Conservation (phyloP, 1,140 invertebrate genomes). For the Aethina tumida region DNA sequence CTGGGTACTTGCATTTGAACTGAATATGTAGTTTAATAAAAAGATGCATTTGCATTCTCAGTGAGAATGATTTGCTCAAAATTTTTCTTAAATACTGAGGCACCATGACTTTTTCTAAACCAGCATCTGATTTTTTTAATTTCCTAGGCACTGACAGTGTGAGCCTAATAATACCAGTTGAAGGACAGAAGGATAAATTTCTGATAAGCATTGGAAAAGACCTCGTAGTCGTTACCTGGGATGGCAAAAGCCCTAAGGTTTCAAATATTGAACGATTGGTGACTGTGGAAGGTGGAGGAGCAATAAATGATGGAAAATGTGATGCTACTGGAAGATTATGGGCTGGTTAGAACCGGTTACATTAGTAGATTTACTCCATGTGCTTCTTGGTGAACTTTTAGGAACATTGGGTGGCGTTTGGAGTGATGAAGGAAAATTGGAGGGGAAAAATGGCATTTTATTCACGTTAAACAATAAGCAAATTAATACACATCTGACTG, state of each 20-base stretch:
- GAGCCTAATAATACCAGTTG: constrained; percentile 52
- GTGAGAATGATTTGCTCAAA: no score
- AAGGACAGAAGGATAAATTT: constrained; percentile 47
- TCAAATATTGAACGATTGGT: constrained; percentile 18
- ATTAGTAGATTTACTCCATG: neutral
- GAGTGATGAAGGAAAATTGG: constrained; percentile 11
- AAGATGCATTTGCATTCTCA: no score
- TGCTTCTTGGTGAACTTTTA: no score
- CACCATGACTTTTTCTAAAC: no score
- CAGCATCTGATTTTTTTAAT: no score
- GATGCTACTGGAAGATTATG: constrained; percentile 68
- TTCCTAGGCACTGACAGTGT: no score
- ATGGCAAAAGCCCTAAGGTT: constrained; percentile 36
- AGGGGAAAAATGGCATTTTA: constrained; percentile 14
- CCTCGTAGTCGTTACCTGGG: constrained; percentile 55
- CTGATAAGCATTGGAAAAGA: constrained; percentile 49
- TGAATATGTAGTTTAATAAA: no score
- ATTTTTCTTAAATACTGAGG: no score
- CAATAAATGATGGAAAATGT: constrained; percentile 80
- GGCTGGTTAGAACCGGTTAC: constrained; percentile 20
- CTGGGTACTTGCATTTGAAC: no score
- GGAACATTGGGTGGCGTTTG: constrained; percentile 19
- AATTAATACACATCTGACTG: constrained; percentile 26
- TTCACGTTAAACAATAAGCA: neutral
- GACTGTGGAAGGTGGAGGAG: constrained; percentile 41